Conservation (phyloP, 2,888 invertebrate species). For the Yponomeuta evonymella region DNA sequence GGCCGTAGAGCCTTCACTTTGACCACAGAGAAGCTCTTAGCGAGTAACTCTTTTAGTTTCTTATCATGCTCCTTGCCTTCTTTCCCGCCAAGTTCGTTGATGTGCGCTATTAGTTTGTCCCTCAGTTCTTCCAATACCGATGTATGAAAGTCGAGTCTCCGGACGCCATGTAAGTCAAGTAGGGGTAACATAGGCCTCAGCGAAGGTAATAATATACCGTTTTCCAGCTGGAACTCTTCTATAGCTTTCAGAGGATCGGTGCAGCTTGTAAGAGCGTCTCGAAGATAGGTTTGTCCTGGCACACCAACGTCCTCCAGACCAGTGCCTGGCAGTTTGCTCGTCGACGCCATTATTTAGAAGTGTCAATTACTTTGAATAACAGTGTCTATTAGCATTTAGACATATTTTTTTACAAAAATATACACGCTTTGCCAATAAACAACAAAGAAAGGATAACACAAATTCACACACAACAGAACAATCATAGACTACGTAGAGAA, state of each 20-base stretch:
- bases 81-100: constrained; percentile 87
- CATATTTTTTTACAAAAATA: too few species aligned
- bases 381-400: too few species aligned
- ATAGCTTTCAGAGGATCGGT: constrained; percentile 98
- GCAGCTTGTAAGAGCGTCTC: constrained; percentile 95
- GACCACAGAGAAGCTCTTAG: constrained; percentile 95
- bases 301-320: constrained; percentile 91
- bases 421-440: too few species aligned
- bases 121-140: constrained; percentile 89
- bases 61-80: constrained; percentile 84
- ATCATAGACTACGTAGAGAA: too few species aligned
- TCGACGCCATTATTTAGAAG: constrained; percentile 50
- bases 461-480: too few species aligned
- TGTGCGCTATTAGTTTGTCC: constrained; percentile 83
- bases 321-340: constrained; percentile 70
- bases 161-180: constrained; percentile 94
- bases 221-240: constrained; percentile 97
- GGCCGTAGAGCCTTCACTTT: constrained; percentile 93
- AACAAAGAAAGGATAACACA: too few species aligned
- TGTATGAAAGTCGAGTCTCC: constrained; percentile 94
- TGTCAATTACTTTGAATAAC: not conserved
- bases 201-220: constrained; percentile 94
- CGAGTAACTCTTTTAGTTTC: constrained; percentile 91
- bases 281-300: constrained; percentile 89
- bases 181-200: constrained; percentile 95